Evolutionary conservation across 2,888 invertebrate genomes (phyloP).

Genomic region (Oxystoma pomonae): DNA sequence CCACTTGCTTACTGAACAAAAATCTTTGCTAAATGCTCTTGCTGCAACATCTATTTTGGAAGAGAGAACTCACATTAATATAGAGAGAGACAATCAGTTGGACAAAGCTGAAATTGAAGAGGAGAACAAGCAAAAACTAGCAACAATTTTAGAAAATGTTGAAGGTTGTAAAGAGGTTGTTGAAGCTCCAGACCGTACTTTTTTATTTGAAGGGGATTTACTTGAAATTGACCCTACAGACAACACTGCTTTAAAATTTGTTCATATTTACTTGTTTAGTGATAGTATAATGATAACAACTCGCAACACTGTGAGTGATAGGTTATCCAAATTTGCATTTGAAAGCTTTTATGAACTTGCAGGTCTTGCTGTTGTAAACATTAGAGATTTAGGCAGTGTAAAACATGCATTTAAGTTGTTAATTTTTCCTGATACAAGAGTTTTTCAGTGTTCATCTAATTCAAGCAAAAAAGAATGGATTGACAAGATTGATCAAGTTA

Average conservation of each 20-base stretch:
- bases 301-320: slow-evolving; percentile 67
- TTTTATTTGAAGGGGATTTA: slow-evolving; percentile 89
- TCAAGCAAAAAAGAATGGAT: slow-evolving; percentile 81
- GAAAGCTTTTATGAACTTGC: slow-evolving; percentile 81
- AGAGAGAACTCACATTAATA: slow-evolving; percentile 41
- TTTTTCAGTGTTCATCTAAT: slow-evolving; percentile 84
- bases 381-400: slow-evolving; percentile 82
- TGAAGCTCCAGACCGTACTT: slow-evolving; percentile 69
- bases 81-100: slow-evolving; percentile 44
- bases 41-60: slow-evolving; percentile 65
- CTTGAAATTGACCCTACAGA: slow-evolving; percentile 86
- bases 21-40: slow-evolving; percentile 73
- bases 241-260: slow-evolving; percentile 79
- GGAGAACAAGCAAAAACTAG: slow-evolving; percentile 60
- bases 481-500: slow-evolving; percentile 86
- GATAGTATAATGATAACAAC: slow-evolving; percentile 89
- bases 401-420: slow-evolving; percentile 92
- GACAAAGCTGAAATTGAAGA: slow-evolving; percentile 49
- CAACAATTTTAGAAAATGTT: slow-evolving; percentile 76
- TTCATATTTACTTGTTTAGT: slow-evolving; percentile 89
- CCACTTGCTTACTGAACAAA: slow-evolving; percentile 89
- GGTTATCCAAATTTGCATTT: slow-evolving; percentile 78
- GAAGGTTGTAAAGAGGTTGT: slow-evolving; percentile 79
- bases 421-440: slow-evolving; percentile 88
- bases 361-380: slow-evolving; percentile 90